Base-by-base conservation (phyloP, 2,888 invertebrate species). In the Apodemia duryi region DNA sequence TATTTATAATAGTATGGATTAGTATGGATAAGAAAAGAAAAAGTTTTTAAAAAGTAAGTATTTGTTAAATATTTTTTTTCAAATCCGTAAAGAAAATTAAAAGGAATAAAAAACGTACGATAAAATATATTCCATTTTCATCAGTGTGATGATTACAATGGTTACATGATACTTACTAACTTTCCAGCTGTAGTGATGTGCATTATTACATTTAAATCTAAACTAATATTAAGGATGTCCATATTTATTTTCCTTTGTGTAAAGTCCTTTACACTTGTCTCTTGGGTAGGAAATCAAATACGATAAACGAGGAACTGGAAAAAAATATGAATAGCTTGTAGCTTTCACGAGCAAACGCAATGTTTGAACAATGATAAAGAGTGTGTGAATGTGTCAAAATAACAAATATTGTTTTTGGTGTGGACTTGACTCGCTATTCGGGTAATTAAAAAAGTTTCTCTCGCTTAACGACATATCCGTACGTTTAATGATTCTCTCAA, bases 351-450 rank as follows among this genome's bases (percentile, higher is more conserved):
- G 81, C 82, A 91, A 88, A 85, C 88, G 85, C 78, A 74, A 91
- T 89, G 85, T 91, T 87, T 88, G 84, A 72, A 75, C 81, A 83
- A 80, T 81, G 91, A 91, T 91, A 91, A 91, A 88, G 82, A 75
- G 81, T 88, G 87, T 89, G 88, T 91, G 91, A 92, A 91, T 91
- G 88, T 89, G 91, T 90, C 91, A 92, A 92, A 92, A 91, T 83
- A 85, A 85, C 85, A 88, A 89, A 88, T 89, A 91, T 91, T 91
- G 87, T 86, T 86, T 83, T 78, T 83, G 78, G 64, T 54, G 63
- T 51, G 63, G 64, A n/a, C 41, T 35, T n/a, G 65, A 41, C 51
- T 61, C 64, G 57, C 35, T 63, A 63, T 63, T 77, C 75, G 80
- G 73, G 81, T 80, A 85, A 85, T 86, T 85, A 85, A 81, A 75